Percentiles rank a stretch among this genome's conserved stretches.
Conservation (phyloP, 2,888 invertebrate species). For the Lepidonotus clava region DNA sequence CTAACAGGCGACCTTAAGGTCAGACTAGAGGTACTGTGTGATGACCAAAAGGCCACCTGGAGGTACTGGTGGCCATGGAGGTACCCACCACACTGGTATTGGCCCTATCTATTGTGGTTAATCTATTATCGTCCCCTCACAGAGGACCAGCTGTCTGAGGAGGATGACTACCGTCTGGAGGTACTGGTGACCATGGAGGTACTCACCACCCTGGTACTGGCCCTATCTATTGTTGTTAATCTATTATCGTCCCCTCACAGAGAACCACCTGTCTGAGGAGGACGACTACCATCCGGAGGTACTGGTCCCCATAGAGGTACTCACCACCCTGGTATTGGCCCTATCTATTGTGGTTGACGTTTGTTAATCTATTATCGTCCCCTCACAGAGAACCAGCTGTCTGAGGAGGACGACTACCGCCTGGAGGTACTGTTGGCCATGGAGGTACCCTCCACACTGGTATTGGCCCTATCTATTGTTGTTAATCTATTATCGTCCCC, state of each 20-base stretch:
- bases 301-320: background rate
- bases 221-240: too few relatives aligned
- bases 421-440: slow-evolving; percentile 20
- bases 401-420: slow-evolving; percentile 41
- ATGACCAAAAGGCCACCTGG: too few relatives aligned
- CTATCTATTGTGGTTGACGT: too few relatives aligned
- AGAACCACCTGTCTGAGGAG: slow-evolving; percentile 22
- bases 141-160: slow-evolving; percentile 37
- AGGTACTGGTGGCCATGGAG: slow-evolving; percentile 24
- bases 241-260: background rate
- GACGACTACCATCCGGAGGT: slow-evolving; percentile 36
- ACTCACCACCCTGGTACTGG: background rate
- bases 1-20: too few relatives aligned
- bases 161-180: slow-evolving; percentile 37
- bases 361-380: too few relatives aligned
- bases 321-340: background rate
- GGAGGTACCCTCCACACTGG: background rate
- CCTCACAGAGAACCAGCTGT: slow-evolving; percentile 39
- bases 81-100: background rate
- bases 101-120: too few relatives aligned
- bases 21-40: too few relatives aligned
- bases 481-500: too few relatives aligned
- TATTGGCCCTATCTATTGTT: too few relatives aligned
- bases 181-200: slow-evolving; percentile 10
- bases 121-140: background rate